Percentiles rank a stretch among this genome's conserved stretches.
phyloP scores from a whole-genome alignment of 2,888 invertebrate species.

The Cryptocephalus primarius region DNA sequence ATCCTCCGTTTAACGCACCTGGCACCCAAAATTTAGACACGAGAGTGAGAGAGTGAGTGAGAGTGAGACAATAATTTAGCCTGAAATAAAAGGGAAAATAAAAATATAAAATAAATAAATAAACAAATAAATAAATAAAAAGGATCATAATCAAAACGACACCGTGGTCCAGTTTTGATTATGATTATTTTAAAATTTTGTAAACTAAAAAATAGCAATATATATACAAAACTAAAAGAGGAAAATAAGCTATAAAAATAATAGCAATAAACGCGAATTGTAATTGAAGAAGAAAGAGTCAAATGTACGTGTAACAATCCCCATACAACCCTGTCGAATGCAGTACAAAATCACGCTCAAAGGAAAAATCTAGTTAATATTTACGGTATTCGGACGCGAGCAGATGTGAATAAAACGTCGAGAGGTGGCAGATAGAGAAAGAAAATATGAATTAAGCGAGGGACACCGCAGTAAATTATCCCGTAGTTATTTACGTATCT shows the following conservation, averaged over 20 bases:
- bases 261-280: neutral
- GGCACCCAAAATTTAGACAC: slow-evolving; percentile 17
- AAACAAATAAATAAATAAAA: slow-evolving; percentile 10
- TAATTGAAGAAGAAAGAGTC: slow-evolving; percentile 4
- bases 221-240: neutral
- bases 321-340: no score
- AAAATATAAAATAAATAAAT: slow-evolving; percentile 16
- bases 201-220: neutral
- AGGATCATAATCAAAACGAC: slow-evolving; percentile 7
- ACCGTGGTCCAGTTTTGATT: slow-evolving; percentile 4
- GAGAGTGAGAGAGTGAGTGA: no score
- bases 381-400: no score
- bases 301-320: no score
- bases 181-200: slow-evolving; percentile 1
- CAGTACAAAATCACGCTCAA: no score
- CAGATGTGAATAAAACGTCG: no score
- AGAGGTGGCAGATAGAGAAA: slow-evolving; percentile 8
- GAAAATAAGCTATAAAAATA: slow-evolving; percentile 1
- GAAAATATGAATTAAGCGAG: slow-evolving; percentile 29
- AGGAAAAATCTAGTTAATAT: no score
- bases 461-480: slow-evolving; percentile 21
- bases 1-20: slow-evolving; percentile 7
- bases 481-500: slow-evolving; percentile 21
- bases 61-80: slow-evolving; percentile 11
- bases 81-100: slow-evolving; percentile 22